phyloP scores from a whole-genome alignment of 2,113 vertebrate genomes.

The Nycticryphes semicollaris region DNA sequence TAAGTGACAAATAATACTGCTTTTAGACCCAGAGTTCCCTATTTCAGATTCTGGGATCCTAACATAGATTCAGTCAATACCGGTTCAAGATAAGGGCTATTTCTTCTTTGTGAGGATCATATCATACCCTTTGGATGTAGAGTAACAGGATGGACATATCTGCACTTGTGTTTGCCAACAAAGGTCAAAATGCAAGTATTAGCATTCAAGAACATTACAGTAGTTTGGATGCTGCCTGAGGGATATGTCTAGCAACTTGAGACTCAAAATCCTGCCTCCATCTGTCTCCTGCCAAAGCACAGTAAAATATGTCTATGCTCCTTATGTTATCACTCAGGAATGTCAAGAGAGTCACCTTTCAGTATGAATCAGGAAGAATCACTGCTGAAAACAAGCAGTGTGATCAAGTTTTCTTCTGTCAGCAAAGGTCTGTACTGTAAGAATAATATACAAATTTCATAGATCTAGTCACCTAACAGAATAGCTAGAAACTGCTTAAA shows the following conservation, averaged over 20 bases:
- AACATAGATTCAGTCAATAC: not conserved
- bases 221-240: not conserved
- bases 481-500: not conserved
- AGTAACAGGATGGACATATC: not conserved
- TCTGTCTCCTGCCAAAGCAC: constrained; percentile 30
- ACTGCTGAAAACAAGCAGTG: not conserved
- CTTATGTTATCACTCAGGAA: constrained; percentile 6
- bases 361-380: constrained; percentile 20
- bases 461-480: not conserved
- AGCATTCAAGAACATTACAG: not conserved
- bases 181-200: not conserved
- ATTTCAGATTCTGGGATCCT: not conserved
- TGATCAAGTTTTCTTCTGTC: not conserved
- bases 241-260: constrained; percentile 2
- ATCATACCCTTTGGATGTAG: not conserved
- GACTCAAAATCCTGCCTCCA: constrained; percentile 11
- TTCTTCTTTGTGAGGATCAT: not conserved
- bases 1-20: not conserved
- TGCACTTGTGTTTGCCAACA: not conserved
- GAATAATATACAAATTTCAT: not conserved
- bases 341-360: constrained; percentile 9
- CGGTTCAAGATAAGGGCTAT: not conserved
- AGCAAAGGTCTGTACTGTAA: not conserved
- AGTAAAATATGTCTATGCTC: not conserved
- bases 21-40: not conserved